These are phyloP conservation scores for Hemibagrus wyckioides DNA, from an alignment of 2,113 vertebrate species.

Conservation along the genomic window DNA sequence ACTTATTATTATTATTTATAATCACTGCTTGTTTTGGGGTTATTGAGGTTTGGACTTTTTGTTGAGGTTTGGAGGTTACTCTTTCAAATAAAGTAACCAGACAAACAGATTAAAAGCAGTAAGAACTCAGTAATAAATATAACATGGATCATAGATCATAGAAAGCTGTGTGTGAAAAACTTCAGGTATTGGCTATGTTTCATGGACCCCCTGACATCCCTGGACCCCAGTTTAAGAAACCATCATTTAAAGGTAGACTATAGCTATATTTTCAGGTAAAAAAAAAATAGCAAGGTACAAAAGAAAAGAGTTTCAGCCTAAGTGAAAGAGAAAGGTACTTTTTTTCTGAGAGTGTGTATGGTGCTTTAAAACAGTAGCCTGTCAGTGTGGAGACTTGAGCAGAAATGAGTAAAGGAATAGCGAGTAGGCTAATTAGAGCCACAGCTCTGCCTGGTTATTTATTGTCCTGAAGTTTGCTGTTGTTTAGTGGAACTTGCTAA, in stretches of 20 bases:
- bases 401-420: not conserved
- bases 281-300: not conserved
- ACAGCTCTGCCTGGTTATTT: constrained; percentile 17
- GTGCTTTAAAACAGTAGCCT: not conserved
- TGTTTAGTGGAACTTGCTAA: constrained; percentile 22
- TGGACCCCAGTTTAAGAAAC: not conserved
- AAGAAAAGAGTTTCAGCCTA: not conserved
- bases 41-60: not conserved
- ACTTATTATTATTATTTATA: not conserved
- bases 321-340: not conserved
- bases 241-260: not conserved
- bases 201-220: not conserved
- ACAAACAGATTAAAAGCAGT: not conserved
- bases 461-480: constrained; percentile 34
- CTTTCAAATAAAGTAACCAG: not conserved
- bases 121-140: not conserved
- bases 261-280: not conserved
- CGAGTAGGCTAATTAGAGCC: not conserved
- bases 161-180: not conserved
- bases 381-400: not conserved
- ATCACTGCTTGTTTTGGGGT: not conserved
- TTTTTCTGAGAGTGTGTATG: not conserved
- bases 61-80: not conserved
- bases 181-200: not conserved
- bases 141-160: not conserved